A percentile compares a stretch with the other conserved stretches of the same genome.
These are phyloP conservation scores for Spatula clypeata DNA, from an alignment of 2,797 vertebrate species.

Conservation along the genomic window DNA sequence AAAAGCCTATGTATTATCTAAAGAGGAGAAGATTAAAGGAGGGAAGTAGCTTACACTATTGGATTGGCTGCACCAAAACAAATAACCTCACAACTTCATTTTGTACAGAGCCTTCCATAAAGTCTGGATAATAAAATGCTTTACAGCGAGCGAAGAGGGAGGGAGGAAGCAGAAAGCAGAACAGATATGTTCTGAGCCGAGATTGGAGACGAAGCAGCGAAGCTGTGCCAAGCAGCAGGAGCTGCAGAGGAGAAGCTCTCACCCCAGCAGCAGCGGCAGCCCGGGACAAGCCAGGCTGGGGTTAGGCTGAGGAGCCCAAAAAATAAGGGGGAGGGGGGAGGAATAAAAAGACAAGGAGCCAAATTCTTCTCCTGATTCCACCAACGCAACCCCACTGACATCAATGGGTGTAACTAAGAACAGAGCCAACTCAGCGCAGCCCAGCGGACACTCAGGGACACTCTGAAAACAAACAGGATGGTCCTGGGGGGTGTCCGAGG, in stretches of 20 bases:
- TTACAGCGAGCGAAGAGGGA: constrained; percentile 40
- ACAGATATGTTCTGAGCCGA: constrained; percentile 74
- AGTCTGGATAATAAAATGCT: constrained; percentile 75
- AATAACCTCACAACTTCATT: constrained; percentile 75
- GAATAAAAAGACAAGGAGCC: constrained; percentile 14
- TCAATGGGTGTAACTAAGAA: constrained; percentile 79
- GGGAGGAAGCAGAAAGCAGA: constrained; percentile 76
- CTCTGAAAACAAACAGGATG: constrained; percentile 73
- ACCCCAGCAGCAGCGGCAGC: constrained; percentile 46
- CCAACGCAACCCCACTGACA: constrained; percentile 77
- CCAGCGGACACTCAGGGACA: constrained; percentile 8
- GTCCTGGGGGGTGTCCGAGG: constrained; percentile 53
- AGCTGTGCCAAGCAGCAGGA: constrained; percentile 70
- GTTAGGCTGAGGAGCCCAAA: not conserved
- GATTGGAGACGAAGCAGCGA: constrained; percentile 48
- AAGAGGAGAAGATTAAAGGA: constrained; percentile 75
- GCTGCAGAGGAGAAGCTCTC: constrained; percentile 69
- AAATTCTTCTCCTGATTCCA: constrained; percentile 72
- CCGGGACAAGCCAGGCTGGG: constrained; percentile 35
- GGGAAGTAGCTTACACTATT: constrained; percentile 69
- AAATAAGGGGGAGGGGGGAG: not conserved
- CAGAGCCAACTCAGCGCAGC: constrained; percentile 54
- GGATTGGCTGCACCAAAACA: constrained; percentile 57
- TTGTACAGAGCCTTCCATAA: constrained; percentile 61
- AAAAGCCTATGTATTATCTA: constrained; percentile 79